Conservation (phyloP, 30 jellyfish, hydroid and myxozoan species). For the Haliclystus octoradiatus region DNA sequence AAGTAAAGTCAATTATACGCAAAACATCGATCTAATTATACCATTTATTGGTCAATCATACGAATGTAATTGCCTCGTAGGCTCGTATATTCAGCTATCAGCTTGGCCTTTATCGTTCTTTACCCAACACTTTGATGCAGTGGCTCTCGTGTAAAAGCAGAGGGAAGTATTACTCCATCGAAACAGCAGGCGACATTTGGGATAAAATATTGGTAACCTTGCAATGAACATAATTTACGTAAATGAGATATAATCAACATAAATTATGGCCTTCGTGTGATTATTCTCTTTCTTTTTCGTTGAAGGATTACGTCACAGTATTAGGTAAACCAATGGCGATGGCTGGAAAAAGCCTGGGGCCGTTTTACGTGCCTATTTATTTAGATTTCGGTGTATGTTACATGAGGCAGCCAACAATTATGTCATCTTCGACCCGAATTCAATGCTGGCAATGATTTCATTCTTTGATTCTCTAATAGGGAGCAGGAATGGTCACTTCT, state of each 20-base stretch:
- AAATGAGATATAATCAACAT: too few species aligned
- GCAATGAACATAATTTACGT: too few species aligned
- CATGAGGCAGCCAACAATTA: too few species aligned
- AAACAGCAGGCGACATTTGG: constrained; percentile 62
- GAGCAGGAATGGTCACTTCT: neutral
- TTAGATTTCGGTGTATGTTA: constrained; percentile 47
- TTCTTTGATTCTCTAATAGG: too few species aligned
- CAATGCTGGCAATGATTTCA: too few species aligned
- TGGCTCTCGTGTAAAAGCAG: constrained; percentile 23
- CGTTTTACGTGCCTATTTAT: constrained; percentile 49
- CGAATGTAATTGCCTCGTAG: too few species aligned
- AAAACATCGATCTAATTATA: neutral
- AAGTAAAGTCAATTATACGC: neutral
- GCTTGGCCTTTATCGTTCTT: constrained; percentile 31
- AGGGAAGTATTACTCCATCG: constrained; percentile 35
- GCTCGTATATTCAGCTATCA: constrained; percentile 40
- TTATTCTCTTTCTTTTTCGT: neutral
- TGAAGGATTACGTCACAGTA: constrained; percentile 47
- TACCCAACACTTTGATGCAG: constrained; percentile 22
- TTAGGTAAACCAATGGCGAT: constrained; percentile 44
- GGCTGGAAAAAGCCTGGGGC: neutral
- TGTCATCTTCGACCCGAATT: neutral
- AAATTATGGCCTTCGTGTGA: too few species aligned
- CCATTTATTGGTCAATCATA: too few species aligned
- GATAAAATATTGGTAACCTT: constrained; percentile 45